These are phyloP conservation scores for Apostichopus leukothele DNA, from an alignment of 53 echinoderm and acorn worm species.

Conservation along the genomic window DNA sequence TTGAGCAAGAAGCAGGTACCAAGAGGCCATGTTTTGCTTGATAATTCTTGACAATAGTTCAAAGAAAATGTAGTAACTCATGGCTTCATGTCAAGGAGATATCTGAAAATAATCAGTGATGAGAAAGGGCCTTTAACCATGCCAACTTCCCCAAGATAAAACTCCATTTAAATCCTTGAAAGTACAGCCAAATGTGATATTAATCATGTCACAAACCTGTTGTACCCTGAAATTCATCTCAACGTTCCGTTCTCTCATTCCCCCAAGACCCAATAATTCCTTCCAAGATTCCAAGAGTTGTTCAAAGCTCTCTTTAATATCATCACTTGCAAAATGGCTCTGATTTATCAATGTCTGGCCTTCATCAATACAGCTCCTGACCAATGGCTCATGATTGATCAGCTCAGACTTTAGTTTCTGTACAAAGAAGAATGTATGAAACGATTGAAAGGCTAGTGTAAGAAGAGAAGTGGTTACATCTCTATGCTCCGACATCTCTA, in stretches of 20 bases:
- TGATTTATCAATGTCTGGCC: constrained; percentile 67
- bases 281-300: constrained; percentile 76
- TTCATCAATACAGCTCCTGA: constrained; percentile 69
- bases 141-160: too few species aligned
- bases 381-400: constrained; percentile 70
- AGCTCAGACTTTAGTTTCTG: constrained; percentile 84
- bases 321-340: constrained; percentile 63
- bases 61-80: too few species aligned
- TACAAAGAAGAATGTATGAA: background rate
- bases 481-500: too few species aligned
- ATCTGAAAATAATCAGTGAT: too few species aligned
- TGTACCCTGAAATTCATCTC: constrained; percentile 81
- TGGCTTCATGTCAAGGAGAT: too few species aligned
- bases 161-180: too few species aligned
- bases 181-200: background rate
- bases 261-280: constrained; percentile 63
- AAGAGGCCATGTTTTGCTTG: too few species aligned
- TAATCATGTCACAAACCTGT: constrained; percentile 51
- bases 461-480: too few species aligned
- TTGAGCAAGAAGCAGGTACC: too few species aligned
- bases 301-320: constrained; percentile 71
- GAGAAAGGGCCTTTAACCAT: too few species aligned
- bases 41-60: too few species aligned
- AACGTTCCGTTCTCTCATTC: constrained; percentile 64
- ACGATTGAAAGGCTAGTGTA: too few species aligned